Conservation (phyloP, 2,797 vertebrate genomes). For the Karalla daura region DNA sequence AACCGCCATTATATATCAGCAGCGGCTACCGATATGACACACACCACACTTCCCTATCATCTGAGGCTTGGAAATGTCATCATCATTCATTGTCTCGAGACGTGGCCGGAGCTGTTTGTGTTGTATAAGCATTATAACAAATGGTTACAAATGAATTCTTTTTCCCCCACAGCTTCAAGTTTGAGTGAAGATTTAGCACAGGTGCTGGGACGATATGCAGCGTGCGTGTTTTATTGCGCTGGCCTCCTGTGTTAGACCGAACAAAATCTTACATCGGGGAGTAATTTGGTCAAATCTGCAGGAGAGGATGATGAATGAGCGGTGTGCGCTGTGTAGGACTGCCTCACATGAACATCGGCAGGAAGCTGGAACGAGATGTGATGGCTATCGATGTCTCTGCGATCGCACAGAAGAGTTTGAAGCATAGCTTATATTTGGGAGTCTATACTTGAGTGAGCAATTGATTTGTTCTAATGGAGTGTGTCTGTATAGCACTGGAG, state of each 20-base stretch:
- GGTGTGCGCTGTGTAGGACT: neutral
- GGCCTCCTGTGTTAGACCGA: neutral
- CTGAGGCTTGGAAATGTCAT: constrained; percentile 14
- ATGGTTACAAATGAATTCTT: neutral
- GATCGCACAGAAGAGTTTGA: neutral
- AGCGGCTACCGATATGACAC: constrained; percentile 34
- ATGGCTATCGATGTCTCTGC: constrained; percentile 7
- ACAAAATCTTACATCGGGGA: neutral
- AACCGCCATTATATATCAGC: constrained; percentile 21
- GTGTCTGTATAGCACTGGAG: neutral
- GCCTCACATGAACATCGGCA: neutral
- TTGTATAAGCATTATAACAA: neutral
- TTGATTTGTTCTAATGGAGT: constrained; percentile 11
- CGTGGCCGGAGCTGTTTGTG: neutral
- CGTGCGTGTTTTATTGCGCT: neutral
- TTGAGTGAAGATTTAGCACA: constrained; percentile 1
- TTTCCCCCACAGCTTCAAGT: neutral
- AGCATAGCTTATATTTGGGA: neutral
- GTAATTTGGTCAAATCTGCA: neutral
- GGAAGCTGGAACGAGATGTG: neutral
- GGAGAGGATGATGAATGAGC: constrained; percentile 11
- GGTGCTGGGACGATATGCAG: neutral
- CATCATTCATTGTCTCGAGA: neutral
- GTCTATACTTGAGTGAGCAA: neutral
- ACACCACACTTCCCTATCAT: neutral